Evolutionary conservation across 92 coral and sea anemone genomes (phyloP).

Genomic region (Heliopora coerulea): DNA sequence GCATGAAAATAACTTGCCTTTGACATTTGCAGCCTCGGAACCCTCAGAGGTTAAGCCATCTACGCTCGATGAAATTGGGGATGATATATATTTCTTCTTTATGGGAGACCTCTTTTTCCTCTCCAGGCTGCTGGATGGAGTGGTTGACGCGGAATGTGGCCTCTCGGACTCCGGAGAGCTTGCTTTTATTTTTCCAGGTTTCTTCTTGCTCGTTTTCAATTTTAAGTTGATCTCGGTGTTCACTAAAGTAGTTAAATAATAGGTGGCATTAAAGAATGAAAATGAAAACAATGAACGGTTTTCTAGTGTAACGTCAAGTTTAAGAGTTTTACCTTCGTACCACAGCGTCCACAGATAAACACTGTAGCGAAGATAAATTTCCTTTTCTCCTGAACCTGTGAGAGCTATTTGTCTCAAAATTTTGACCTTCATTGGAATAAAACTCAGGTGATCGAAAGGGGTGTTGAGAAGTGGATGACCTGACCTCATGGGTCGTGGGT

Average conservation of each 20-base stretch:
- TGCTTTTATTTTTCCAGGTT: too few relatives aligned
- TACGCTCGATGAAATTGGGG: background rate
- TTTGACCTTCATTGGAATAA: too few relatives aligned
- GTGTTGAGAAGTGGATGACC: too few relatives aligned
- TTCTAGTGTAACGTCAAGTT: constrained; percentile 4
- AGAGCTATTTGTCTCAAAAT: too few relatives aligned
- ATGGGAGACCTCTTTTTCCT: background rate
- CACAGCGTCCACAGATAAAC: background rate
- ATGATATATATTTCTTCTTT: background rate
- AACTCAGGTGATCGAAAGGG: too few relatives aligned
- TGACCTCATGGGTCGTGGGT: too few relatives aligned
- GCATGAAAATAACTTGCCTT: background rate
- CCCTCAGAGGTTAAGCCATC: background rate
- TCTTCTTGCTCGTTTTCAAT: background rate
- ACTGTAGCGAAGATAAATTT: too few relatives aligned
- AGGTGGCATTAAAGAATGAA: too few relatives aligned
- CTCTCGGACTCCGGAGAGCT: too few relatives aligned
- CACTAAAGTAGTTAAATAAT: background rate
- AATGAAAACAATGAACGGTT: background rate
- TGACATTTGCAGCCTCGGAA: background rate
- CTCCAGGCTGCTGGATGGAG: too few relatives aligned
- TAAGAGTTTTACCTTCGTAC: background rate
- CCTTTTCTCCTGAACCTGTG: too few relatives aligned
- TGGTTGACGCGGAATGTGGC: too few relatives aligned
- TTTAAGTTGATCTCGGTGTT: background rate